Evolutionary conservation across 1,140 invertebrate genomes (phyloP).

Genomic region (Arion vulgaris): DNA sequence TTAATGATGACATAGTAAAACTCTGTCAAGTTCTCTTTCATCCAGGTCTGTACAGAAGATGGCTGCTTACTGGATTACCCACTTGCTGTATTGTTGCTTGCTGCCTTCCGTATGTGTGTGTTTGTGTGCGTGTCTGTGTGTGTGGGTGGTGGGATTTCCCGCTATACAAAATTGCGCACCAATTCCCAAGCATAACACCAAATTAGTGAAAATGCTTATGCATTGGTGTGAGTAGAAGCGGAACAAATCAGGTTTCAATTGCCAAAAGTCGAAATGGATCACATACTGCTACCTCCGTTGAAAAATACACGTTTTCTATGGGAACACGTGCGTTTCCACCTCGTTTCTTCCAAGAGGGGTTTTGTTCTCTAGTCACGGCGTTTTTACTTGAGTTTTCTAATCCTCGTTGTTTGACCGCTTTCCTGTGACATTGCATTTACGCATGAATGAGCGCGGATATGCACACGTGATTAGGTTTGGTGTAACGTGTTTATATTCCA

Average conservation of each 20-base stretch:
- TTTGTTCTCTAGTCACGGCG: not conserved
- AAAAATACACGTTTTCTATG: too few relatives aligned
- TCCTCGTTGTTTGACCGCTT: not conserved
- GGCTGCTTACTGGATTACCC: too few relatives aligned
- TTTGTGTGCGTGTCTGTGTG: too few relatives aligned
- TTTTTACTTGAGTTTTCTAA: not conserved
- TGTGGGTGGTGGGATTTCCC: slow-evolving; percentile 2
- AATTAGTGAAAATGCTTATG: not conserved
- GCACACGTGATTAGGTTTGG: slow-evolving; percentile 1
- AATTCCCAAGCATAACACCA: not conserved
- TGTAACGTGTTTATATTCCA: slow-evolving; percentile 22
- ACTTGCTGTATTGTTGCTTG: too few relatives aligned
- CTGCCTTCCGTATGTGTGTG: too few relatives aligned
- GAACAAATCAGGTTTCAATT: slow-evolving; percentile 22
- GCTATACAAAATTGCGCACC: not conserved
- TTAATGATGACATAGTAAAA: too few relatives aligned
- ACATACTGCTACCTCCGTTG: not conserved
- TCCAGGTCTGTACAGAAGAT: too few relatives aligned
- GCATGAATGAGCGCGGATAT: not conserved
- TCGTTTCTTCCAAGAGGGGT: not conserved
- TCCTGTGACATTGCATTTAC: not conserved
- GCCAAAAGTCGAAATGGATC: slow-evolving; percentile 10
- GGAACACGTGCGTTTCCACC: not conserved
- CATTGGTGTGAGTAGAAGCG: slow-evolving; percentile 17
- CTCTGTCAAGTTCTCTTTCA: too few relatives aligned